phyloP scores from a whole-genome alignment of 2,797 vertebrate genomes.

The Myoxocephalus aenaeus region DNA sequence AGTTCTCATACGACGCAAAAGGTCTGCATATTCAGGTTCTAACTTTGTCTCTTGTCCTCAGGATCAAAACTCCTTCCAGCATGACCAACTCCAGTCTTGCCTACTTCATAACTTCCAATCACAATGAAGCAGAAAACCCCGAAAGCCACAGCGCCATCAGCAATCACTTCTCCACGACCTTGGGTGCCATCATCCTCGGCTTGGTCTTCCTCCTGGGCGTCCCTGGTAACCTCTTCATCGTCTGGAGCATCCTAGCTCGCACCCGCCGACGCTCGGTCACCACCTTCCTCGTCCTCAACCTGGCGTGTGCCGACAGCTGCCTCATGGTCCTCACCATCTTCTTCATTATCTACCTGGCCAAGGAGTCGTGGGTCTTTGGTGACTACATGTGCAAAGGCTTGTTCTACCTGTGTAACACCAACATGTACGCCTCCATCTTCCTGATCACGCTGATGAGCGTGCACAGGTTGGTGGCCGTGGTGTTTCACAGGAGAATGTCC shows the following conservation, averaged over 20 bases:
- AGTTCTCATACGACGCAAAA: background rate
- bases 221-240: constrained; percentile 90
- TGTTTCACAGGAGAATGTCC: constrained; percentile 77
- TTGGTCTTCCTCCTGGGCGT: constrained; percentile 89
- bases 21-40: background rate
- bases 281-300: constrained; percentile 89
- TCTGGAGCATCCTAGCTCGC: constrained; percentile 90
- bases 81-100: fast-evolving
- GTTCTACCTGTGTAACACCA: constrained; percentile 90
- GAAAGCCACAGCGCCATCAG: constrained; percentile 53
- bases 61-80: constrained; percentile 7
- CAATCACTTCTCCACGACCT: constrained; percentile 73
- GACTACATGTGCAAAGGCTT: constrained; percentile 83
- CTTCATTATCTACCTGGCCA: constrained; percentile 87
- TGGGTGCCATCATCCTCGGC: constrained; percentile 86
- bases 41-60: constrained; percentile 22
- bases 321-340: constrained; percentile 88
- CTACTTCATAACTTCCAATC: fast-evolving
- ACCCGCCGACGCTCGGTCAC: constrained; percentile 84
- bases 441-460: constrained; percentile 91
- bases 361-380: constrained; percentile 86
- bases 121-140: fast-evolving
- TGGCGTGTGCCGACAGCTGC: constrained; percentile 88
- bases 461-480: constrained; percentile 87
- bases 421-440: constrained; percentile 93